These are phyloP conservation scores for Eristalis intricaria DNA, from an alignment of 2,888 invertebrate genomes.

Conservation along the genomic window DNA sequence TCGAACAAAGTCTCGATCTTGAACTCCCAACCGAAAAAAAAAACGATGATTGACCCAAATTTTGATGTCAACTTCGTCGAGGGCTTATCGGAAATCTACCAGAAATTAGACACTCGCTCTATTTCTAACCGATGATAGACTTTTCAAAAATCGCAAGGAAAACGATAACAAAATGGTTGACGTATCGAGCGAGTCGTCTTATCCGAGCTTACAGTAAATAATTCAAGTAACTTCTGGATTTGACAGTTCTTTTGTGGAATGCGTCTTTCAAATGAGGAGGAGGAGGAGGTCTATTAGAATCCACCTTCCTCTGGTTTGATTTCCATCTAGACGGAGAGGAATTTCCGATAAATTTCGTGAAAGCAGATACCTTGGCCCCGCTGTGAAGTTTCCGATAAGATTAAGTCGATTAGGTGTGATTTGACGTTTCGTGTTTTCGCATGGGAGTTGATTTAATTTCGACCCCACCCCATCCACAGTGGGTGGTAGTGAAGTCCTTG, in stretches of 20 bases:
- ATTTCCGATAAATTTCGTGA: neutral
- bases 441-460: constrained; percentile 3
- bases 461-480: constrained; percentile 23
- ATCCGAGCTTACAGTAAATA: constrained; percentile 6
- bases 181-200: constrained; percentile 35
- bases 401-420: constrained; percentile 25
- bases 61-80: neutral
- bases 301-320: too few relatives aligned
- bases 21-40: neutral
- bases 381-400: constrained; percentile 26
- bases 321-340: neutral
- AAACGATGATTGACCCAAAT: neutral
- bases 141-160: neutral
- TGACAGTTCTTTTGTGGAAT: constrained; percentile 4
- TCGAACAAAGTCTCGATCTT: neutral
- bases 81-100: neutral
- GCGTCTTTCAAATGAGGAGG: too few relatives aligned
- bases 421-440: neutral
- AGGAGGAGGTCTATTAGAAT: too few relatives aligned
- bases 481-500: constrained; percentile 16
- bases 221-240: constrained; percentile 8
- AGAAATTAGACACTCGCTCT: neutral
- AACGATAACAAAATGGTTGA: constrained; percentile 5
- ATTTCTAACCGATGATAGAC: constrained; percentile 42
- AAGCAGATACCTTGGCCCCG: neutral